Evolutionary conservation across 2,888 invertebrate species (phyloP).

Genomic region (Aphidoletes aphidimyza): DNA sequence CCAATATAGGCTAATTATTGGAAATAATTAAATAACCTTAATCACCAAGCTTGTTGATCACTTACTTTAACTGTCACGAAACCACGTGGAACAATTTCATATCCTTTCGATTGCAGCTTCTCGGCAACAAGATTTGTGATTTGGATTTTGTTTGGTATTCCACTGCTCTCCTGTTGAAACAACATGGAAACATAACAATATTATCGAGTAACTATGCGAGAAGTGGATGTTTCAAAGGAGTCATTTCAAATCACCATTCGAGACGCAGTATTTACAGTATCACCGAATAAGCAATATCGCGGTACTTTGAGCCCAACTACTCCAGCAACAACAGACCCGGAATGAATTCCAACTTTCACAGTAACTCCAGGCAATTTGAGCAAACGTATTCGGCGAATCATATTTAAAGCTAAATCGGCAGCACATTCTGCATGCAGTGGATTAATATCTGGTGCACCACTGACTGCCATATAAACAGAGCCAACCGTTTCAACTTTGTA

Average conservation of each 20-base stretch:
- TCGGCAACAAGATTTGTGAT: conserved; percentile 78
- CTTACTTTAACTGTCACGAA: conserved; percentile 81
- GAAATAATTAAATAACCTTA: conserved; percentile 35
- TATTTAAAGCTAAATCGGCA: conserved; percentile 80
- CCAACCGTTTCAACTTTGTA: conserved; percentile 96
- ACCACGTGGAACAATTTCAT: conserved; percentile 77
- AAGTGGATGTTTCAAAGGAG: conserved; percentile 76
- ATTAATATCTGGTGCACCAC: conserved; percentile 84
- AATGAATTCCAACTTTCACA: conserved; percentile 80
- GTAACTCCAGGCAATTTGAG: conserved; percentile 73
- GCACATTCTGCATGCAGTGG: conserved; percentile 80
- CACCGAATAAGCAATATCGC: conserved; percentile 89
- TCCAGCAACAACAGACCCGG: conserved; percentile 88
- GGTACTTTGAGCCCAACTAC: conserved; percentile 87
- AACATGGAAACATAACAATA: not conserved
- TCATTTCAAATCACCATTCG: conserved; percentile 71
- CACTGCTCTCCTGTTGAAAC: conserved; percentile 69
- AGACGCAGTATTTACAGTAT: conserved; percentile 91
- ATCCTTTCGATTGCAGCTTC: conserved; percentile 74
- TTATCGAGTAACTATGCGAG: not conserved
- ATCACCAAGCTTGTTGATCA: no score
- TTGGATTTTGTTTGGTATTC: conserved; percentile 78
- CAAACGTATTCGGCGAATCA: conserved; percentile 75
- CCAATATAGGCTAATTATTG: conserved; percentile 53
- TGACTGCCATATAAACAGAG: conserved; percentile 91